Evolutionary conservation across 2,113 vertebrate genomes (phyloP).

Genomic region (Eclectus roratus): DNA sequence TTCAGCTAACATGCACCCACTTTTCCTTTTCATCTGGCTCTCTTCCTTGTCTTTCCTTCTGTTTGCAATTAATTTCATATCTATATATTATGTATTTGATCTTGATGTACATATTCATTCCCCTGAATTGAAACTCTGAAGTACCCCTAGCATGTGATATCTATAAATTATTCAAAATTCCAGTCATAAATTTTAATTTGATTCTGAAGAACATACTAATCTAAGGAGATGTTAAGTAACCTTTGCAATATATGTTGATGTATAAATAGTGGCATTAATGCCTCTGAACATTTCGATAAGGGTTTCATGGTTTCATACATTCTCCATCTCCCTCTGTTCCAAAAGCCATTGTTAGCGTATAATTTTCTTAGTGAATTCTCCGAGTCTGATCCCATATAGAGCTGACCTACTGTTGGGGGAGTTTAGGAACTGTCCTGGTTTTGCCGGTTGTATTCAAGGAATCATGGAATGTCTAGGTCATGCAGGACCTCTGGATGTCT

Average conservation of each 20-base stretch:
- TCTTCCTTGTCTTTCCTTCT: not conserved
- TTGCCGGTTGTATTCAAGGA: not conserved
- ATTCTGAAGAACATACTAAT: conserved; percentile 58
- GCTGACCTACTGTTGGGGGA: not conserved
- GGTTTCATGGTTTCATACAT: not conserved
- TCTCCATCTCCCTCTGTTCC: not conserved
- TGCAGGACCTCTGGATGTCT: not conserved
- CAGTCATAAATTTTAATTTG: conserved; percentile 70
- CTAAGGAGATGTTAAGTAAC: conserved; percentile 67
- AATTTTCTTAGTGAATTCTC: not conserved
- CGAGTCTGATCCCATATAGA: not conserved
- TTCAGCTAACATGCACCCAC: not conserved
- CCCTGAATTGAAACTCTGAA: conserved; percentile 43
- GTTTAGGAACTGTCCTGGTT: not conserved
- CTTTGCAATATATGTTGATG: conserved; percentile 47
- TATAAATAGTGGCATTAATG: conserved; percentile 65
- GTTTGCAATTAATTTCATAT: conserved; percentile 12
- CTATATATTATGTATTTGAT: conserved; percentile 47
- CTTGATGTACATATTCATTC: conserved; percentile 42
- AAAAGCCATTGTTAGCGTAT: not conserved
- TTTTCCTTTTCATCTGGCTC: not conserved
- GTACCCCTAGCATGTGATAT: conserved; percentile 30
- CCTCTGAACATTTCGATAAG: conserved; percentile 34
- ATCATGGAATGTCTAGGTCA: not conserved
- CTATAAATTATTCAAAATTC: conserved; percentile 71